Conservation (phyloP, 2,797 vertebrate species). For the Pitangus sulphuratus region DNA sequence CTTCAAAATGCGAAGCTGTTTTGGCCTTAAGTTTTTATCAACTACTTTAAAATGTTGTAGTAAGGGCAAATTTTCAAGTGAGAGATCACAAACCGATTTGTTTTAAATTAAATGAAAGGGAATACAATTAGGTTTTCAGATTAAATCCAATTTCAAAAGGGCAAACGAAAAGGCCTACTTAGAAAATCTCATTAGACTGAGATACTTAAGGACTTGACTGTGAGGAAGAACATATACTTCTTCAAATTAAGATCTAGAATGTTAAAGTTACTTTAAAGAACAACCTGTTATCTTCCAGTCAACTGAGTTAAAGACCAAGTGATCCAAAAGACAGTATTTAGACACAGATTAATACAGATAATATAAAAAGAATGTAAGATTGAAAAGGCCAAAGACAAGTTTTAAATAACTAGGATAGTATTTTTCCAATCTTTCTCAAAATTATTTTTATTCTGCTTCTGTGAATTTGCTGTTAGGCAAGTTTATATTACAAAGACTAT, state of each 20-base stretch:
- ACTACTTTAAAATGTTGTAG: background rate
- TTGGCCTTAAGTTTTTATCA: background rate
- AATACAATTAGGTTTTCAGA: background rate
- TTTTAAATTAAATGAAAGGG: background rate
- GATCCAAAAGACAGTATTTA: background rate
- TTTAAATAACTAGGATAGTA: background rate
- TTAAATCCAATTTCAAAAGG: background rate
- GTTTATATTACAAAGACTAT: background rate
- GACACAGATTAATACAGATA: background rate
- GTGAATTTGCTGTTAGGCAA: background rate
- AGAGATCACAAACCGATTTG: background rate
- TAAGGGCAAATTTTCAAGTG: background rate
- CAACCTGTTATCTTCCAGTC: fast-evolving
- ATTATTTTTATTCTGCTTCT: background rate
- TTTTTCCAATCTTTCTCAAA: background rate
- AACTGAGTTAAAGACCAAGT: background rate
- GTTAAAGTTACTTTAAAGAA: background rate
- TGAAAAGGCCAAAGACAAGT: background rate
- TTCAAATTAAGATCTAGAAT: background rate
- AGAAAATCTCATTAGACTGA: background rate
- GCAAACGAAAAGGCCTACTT: background rate
- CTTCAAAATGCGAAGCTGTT: background rate
- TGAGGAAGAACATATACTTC: background rate
- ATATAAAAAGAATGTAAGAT: background rate
- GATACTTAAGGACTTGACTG: background rate